Base-by-base conservation (phyloP, 1,140 invertebrate species). In the Phenacoccus solenopsis region DNA sequence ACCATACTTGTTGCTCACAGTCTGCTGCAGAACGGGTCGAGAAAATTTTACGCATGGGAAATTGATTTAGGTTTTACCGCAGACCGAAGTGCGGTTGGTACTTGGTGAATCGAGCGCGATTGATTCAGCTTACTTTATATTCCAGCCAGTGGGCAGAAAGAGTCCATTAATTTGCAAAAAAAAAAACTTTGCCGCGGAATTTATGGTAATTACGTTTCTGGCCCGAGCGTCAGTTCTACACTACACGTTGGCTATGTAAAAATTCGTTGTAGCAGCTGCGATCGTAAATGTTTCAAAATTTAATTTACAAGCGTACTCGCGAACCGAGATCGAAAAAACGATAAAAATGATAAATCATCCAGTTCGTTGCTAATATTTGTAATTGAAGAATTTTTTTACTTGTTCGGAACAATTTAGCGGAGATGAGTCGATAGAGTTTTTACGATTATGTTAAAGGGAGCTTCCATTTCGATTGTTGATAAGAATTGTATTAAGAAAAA, bases 151-250 rank as follows among this genome's bases (percentile, higher is more conserved):
- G 38, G 20, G 38, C 13, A n/a, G 20, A 49, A 49, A 49, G 20
- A 49, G 38, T 49, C 38, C 38, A 49, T 49, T 49, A 49, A 49
- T 49, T 49, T 49, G n/a, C n/a, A n/a, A n/a, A n/a, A 49, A 49
- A 16, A 49, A 49, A 49, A 49, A 9, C 38, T 49, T 49, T 16
- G 13, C 38, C 13, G 38, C 38, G 38, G 38, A 49, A 49, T 49
- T n/a, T 49, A 49, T 49, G 38, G 38, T 49, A 49, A 49, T 49
- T 49, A n/a, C 38, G 16, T 49, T 49, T 49, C 20, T n/a, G n/a
- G n/a, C 13, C 38, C 4, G 2, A 49, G 38, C 20, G 3, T 49
- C 38, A 49, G 38, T 49, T 49, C 20, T 49, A 49, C 38, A 10
- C 20, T 49, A 3, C 20, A 32, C 13, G 20, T 49, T 49, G 16